phyloP scores from a whole-genome alignment of 2,888 invertebrate genomes.

The Hesperia comma region DNA sequence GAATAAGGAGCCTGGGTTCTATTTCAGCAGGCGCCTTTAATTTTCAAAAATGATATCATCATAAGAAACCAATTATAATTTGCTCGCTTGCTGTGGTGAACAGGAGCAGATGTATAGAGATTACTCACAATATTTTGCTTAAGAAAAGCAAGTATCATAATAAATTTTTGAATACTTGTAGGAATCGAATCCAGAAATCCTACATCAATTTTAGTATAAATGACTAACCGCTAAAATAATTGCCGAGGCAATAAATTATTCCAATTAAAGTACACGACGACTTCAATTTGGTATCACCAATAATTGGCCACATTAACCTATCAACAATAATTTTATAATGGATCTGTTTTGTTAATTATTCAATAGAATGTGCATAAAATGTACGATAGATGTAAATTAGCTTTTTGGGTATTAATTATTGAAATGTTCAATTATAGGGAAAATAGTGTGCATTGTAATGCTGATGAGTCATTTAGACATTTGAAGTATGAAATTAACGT shows the following conservation, averaged over 20 bases:
- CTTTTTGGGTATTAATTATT: constrained; percentile 1
- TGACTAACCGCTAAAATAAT: neutral
- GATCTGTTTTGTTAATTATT: neutral
- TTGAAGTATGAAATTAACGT: too few species aligned
- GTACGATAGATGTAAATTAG: neutral
- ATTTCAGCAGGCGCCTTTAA: too few species aligned
- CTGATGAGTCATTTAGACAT: too few species aligned
- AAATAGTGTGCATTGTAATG: neutral
- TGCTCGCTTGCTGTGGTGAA: too few species aligned
- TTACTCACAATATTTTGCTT: too few species aligned
- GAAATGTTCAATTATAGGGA: neutral
- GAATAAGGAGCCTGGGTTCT: too few species aligned
- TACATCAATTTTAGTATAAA: neutral
- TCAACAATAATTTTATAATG: constrained; percentile 1
- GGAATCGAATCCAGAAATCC: too few species aligned
- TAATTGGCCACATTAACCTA: neutral
- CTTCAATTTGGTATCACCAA: constrained; percentile 1
- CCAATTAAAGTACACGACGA: neutral
- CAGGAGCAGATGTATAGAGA: too few species aligned
- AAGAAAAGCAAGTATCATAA: too few species aligned
- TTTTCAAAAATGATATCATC: too few species aligned
- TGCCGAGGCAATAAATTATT: neutral
- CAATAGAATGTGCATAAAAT: constrained; percentile 3
- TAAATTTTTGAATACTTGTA: too few species aligned
- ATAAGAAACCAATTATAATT: too few species aligned